Conservation (phyloP, 2,797 vertebrate genomes). For the Vireo griseus region DNA sequence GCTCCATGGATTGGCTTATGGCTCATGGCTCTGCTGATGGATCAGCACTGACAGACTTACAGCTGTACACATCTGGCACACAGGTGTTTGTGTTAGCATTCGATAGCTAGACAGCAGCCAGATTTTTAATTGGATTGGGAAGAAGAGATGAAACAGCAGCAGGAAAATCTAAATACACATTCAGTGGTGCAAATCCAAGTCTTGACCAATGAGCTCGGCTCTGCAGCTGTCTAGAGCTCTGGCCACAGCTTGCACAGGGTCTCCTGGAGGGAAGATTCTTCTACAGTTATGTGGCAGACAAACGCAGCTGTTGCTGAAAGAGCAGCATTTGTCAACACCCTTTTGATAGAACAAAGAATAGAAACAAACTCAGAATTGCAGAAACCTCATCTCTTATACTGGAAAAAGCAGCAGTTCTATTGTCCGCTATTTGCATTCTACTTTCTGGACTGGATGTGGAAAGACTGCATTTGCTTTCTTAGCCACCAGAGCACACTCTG, state of each 20-base stretch:
- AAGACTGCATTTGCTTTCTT: constrained; percentile 23
- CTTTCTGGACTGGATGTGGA: neutral
- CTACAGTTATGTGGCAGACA: neutral
- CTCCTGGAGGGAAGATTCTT: neutral
- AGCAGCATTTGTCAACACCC: neutral
- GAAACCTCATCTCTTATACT: neutral
- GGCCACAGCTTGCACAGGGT: neutral
- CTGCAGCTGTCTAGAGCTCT: neutral
- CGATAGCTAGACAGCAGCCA: neutral
- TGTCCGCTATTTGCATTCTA: neutral
- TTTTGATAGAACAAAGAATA: neutral
- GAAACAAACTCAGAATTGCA: neutral
- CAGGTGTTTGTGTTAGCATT: constrained; percentile 44
- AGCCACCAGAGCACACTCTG: constrained; percentile 45
- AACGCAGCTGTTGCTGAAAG: neutral
- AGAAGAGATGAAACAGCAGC: constrained; percentile 13
- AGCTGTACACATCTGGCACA: constrained; percentile 52
- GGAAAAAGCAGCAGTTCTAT: neutral
- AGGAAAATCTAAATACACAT: constrained; percentile 18
- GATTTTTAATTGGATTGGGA: constrained; percentile 38
- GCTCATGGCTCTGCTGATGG: neutral
- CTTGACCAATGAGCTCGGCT: neutral
- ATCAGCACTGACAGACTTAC: neutral
- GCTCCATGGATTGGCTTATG: neutral
- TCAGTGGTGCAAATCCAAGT: neutral